Evolutionary conservation across 2,888 invertebrate species (phyloP), one percentile per base, ranked within the genome.

Genomic region (Galerucella nymphaeae): DNA sequence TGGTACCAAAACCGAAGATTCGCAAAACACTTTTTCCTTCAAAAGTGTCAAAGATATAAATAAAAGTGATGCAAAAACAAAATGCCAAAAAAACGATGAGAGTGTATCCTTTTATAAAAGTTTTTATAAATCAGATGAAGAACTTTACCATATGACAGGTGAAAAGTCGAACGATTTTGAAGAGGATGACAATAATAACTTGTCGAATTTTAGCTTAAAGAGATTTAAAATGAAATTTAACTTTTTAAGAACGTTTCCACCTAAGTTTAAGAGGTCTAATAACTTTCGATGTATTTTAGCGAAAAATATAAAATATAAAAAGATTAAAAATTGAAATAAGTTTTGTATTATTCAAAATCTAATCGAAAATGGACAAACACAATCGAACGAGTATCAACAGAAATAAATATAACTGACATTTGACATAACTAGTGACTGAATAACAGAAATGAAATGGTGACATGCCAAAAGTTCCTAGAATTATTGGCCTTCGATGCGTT

Each of bases 221-320:
- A 55, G n/a, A 20, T 70, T 63, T 4, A 63, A 38, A 57, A 42
- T 70, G 10, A 70, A 70, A 42, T 64, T 63, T 13, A 70, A 70
- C 13, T 63, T 70, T 38, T 41, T 70, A 13, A 70, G 63, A 57
- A 23, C 57, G 6, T 45, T 70, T 6, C 57, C 63, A 2, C 70
- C 70, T 3, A 59, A 57, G n/a, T 20, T 70, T 16, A 70, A 63
- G 23, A n/a, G 45, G 9, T 42, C 63, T 20, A 38, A 57, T 2
- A 50, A 14, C 20, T 45, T 70, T 23, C 62, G 42, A 45, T 45
- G n/a, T 23, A 23, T 63, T 13, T 16, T 48, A 1, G 10, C 48
- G 1, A 64, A 38, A 30, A 63, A 42, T 13, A 20, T 70, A 55
- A 70, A 64, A 57, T 70, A 70, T 64, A 70, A 48, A 11, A 61